Evolutionary conservation across 2,113 vertebrate species (phyloP).

Genomic region (Macquaria australasica): DNA sequence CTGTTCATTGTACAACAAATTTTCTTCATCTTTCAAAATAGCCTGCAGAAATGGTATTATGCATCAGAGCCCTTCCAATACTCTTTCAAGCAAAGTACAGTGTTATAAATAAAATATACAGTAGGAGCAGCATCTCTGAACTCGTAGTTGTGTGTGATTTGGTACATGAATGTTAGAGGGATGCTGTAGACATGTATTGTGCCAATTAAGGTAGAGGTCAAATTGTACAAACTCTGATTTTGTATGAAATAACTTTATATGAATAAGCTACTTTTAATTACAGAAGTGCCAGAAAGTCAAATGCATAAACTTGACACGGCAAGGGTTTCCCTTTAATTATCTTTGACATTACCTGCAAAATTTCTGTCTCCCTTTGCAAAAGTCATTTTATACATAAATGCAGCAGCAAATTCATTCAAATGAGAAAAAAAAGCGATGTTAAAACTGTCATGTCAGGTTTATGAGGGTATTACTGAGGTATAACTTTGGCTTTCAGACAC

Average conservation of each 20-base stretch:
- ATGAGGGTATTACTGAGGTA: conserved; percentile 30
- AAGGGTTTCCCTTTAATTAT: conserved; percentile 56
- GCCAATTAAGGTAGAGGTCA: conserved; percentile 69
- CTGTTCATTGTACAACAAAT: background rate
- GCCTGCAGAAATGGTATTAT: conserved; percentile 37
- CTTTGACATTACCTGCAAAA: conserved; percentile 19
- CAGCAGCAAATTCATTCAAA: conserved; percentile 19
- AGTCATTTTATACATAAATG: conserved; percentile 42
- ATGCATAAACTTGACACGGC: conserved; percentile 59
- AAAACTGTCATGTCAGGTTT: conserved; percentile 51
- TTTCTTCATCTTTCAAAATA: conserved; percentile 2
- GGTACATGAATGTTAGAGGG: conserved; percentile 65
- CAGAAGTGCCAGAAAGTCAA: conserved; percentile 64
- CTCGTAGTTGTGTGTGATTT: conserved; percentile 66
- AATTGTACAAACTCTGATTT: conserved; percentile 75
- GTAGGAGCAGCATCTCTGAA: conserved; percentile 55
- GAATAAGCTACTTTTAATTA: conserved; percentile 68
- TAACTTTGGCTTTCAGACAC: conserved; percentile 62
- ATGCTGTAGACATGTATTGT: conserved; percentile 66
- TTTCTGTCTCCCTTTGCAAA: conserved; percentile 33
- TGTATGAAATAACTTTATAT: conserved; percentile 75
- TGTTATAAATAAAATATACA: conserved; percentile 50
- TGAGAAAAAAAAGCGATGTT: conserved; percentile 9
- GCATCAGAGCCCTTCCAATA: conserved; percentile 15
- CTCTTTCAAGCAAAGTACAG: conserved; percentile 37